These are phyloP conservation scores for Apamea anceps DNA, from an alignment of 2,888 invertebrate genomes.

Conservation along the genomic window DNA sequence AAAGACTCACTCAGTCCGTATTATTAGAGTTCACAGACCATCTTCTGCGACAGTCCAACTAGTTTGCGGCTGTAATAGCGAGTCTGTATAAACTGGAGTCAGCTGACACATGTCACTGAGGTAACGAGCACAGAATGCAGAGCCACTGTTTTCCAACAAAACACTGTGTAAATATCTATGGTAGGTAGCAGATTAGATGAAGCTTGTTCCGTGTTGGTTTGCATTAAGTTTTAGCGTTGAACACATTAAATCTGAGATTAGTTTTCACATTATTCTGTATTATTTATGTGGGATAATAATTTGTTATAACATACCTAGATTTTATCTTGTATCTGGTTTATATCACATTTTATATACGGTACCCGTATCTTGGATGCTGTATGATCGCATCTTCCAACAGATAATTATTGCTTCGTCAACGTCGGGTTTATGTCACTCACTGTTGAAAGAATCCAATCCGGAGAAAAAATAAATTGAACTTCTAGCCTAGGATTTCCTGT, in stretches of 20 bases:
- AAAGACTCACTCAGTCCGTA: slow-evolving; percentile 62
- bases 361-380: slow-evolving; percentile 13
- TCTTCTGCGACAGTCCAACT: slow-evolving; percentile 65
- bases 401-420: slow-evolving; percentile 17
- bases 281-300: slow-evolving; percentile 48
- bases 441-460: not conserved
- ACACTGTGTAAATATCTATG: slow-evolving; percentile 59
- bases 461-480: not conserved
- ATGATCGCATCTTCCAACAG: slow-evolving; percentile 6
- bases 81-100: slow-evolving; percentile 69
- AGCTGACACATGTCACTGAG: slow-evolving; percentile 72
- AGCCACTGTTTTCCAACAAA: slow-evolving; percentile 68
- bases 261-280: slow-evolving; percentile 49
- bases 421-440: not conserved
- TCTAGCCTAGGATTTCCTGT: not conserved
- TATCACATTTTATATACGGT: slow-evolving; percentile 4
- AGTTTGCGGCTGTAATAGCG: slow-evolving; percentile 65
- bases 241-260: slow-evolving; percentile 42
- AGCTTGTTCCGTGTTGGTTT: slow-evolving; percentile 51
- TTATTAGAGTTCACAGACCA: slow-evolving; percentile 66
- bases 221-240: slow-evolving; percentile 58
- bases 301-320: slow-evolving; percentile 39
- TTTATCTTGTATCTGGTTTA: slow-evolving; percentile 43
- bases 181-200: slow-evolving; percentile 49
- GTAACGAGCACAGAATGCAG: slow-evolving; percentile 76